These are phyloP conservation scores for Anthonomus grandis DNA, from an alignment of 1,140 invertebrate genomes.

Conservation along the genomic window DNA sequence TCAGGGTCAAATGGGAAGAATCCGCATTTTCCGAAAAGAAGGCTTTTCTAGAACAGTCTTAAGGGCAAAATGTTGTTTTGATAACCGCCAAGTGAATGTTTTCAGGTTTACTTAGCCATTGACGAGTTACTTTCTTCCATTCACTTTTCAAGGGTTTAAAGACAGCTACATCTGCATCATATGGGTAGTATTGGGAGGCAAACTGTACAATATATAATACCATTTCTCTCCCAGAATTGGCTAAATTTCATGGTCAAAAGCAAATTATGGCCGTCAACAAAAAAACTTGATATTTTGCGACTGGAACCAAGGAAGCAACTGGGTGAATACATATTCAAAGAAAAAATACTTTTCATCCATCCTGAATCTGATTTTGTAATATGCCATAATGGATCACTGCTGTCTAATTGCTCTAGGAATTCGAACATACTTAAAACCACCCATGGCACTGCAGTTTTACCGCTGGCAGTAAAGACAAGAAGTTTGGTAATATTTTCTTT, in stretches of 20 bases:
- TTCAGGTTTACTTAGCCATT: conserved; percentile 25
- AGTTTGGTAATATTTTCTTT: conserved; percentile 43
- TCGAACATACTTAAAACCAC: conserved; percentile 26
- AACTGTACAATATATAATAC: conserved; percentile 47
- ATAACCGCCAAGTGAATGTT: conserved; percentile 17
- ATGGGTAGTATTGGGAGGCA: conserved; percentile 49
- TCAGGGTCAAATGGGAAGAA: too few relatives aligned
- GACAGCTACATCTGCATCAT: conserved; percentile 47
- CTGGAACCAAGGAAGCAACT: conserved; percentile 29
- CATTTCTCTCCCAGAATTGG: conserved; percentile 44
- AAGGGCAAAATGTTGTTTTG: conserved; percentile 19
- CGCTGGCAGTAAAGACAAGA: conserved; percentile 36
- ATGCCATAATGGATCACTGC: conserved; percentile 38
- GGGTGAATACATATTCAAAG: too few relatives aligned
- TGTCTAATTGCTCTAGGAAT: conserved; percentile 27
- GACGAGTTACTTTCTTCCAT: conserved; percentile 45
- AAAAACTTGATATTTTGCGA: conserved; percentile 40
- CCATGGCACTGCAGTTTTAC: conserved; percentile 22
- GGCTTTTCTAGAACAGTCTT: conserved; percentile 18
- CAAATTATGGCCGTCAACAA: conserved; percentile 49
- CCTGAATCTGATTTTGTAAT: conserved; percentile 45
- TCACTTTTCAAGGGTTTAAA: conserved; percentile 43
- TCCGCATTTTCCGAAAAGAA: conserved; percentile 10
- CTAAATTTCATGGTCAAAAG: conserved; percentile 45
- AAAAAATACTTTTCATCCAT: too few relatives aligned